Percentiles rank a stretch among this genome's conserved stretches.
These are phyloP conservation scores for Turdus rufiventris DNA, from an alignment of 2,113 vertebrate species.

Conservation along the genomic window DNA sequence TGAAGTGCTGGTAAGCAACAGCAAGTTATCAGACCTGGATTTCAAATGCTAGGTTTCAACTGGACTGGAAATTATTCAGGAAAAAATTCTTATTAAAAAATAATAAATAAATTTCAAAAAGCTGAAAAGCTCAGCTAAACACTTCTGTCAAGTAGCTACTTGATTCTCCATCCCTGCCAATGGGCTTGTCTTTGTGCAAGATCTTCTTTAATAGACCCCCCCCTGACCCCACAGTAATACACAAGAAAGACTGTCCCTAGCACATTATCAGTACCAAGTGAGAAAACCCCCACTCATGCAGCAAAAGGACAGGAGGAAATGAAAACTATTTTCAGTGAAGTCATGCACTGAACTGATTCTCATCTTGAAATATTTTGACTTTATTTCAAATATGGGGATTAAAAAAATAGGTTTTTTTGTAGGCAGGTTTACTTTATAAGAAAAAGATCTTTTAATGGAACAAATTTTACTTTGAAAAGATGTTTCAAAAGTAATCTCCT, in stretches of 20 bases:
- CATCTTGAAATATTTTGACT: not conserved
- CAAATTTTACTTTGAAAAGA: not conserved
- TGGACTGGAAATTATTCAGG: not conserved
- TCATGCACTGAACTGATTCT: not conserved
- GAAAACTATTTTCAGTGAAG: not conserved
- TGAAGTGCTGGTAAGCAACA: not conserved
- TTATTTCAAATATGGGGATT: not conserved
- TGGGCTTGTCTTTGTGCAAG: not conserved
- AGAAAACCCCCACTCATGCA: not conserved
- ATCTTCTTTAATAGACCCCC: not conserved
- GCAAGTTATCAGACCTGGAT: not conserved
- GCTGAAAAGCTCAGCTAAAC: not conserved
- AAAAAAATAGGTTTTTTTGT: not conserved
- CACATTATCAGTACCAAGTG: too few species aligned
- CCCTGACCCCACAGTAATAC: rapidly evolving
- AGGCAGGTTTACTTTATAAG: not conserved
- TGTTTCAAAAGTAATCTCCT: not conserved
- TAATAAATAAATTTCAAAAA: not conserved
- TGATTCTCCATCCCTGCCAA: not conserved
- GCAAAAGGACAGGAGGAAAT: not conserved
- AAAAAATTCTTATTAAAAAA: not conserved
- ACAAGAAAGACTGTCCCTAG: not conserved
- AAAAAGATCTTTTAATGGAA: not conserved
- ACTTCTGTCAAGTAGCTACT: not conserved
- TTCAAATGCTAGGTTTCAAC: not conserved